Base-by-base conservation (phyloP, 1,140 invertebrate species). In the Drosophila nigromelanica region DNA sequence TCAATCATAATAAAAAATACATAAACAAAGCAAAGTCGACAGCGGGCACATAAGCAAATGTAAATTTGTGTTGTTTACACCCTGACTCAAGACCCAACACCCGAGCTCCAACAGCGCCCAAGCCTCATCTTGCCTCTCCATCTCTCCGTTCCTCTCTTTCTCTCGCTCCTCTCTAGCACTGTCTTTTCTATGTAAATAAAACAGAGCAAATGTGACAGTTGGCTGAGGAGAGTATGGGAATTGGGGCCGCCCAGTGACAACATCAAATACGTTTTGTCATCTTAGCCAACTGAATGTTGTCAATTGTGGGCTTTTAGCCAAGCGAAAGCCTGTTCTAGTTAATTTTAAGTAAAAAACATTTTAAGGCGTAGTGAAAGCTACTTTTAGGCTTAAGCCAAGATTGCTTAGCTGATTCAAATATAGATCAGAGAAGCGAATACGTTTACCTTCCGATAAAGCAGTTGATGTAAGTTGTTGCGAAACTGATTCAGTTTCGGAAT, bases 1-100 rank as follows among this genome's bases (percentile, higher is more conserved):
- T 74, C 72, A 74, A 74, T 74, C 66, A 74, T 74, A 74, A 74
- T 74, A 74, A 74, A 74, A 74, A 74, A 74, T 70, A 74, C 72
- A 74, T 74, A 74, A 74, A 70, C 72, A 74, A 70, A 70, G 72
- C 66, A 74, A 74, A 74, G 66, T 60, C 64, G 70, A 73, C 66
- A 70, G 72, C 72, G 47, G 54, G 56, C 58, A 73, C 64, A 73
- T 68, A 73, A 69, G 71, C 40, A 74, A 74, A 74, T 74, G 72
- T 74, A 70, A 70, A 74, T 70, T 74, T 50, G n/a, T 62, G 50
- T 39, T 70, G 40, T 69, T 45, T 40, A 68, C 55, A 50, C 68
- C 27, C 14, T 51, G 43, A 47, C 10, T 27, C 45, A 42, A 27
- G 10, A 37, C 8, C 24, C 48, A 58, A 37, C 45, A 21, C 18